Evolutionary conservation across 2,797 vertebrate genomes (phyloP).

Genomic region (Lacerta viridis): DNA sequence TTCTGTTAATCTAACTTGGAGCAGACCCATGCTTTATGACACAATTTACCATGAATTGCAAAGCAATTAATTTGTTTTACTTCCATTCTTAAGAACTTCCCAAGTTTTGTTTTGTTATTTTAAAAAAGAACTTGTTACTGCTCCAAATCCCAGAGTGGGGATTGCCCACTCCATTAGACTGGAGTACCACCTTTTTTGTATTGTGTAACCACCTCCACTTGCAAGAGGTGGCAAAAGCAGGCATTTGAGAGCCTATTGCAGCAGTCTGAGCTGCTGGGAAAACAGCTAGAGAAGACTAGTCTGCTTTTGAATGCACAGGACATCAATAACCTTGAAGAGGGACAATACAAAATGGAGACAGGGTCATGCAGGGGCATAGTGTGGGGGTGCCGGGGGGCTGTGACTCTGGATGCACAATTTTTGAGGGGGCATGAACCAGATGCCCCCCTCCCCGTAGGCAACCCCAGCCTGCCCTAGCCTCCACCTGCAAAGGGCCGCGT

Average conservation of each 20-base stretch:
- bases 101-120: background rate
- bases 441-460: too few species aligned
- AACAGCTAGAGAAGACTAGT: background rate
- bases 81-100: background rate
- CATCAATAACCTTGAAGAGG: background rate
- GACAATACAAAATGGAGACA: background rate
- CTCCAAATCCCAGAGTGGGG: background rate
- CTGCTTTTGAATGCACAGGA: conserved; percentile 15
- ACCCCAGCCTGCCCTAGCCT: too few species aligned
- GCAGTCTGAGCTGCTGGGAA: background rate
- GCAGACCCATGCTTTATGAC: background rate
- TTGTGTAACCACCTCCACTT: background rate
- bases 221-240: background rate
- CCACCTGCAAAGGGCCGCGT: too few species aligned
- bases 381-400: too few species aligned
- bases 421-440: too few species aligned
- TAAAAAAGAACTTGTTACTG: background rate
- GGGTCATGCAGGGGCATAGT: background rate
- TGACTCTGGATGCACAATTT: too few species aligned
- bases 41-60: background rate
- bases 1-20: background rate
- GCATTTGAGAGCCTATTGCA: background rate
- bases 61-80: background rate
- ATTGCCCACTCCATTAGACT: background rate
- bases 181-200: background rate